These are phyloP conservation scores for Anolis carolinensis DNA, from an alignment of 2,113 vertebrate species.

Conservation along the genomic window DNA sequence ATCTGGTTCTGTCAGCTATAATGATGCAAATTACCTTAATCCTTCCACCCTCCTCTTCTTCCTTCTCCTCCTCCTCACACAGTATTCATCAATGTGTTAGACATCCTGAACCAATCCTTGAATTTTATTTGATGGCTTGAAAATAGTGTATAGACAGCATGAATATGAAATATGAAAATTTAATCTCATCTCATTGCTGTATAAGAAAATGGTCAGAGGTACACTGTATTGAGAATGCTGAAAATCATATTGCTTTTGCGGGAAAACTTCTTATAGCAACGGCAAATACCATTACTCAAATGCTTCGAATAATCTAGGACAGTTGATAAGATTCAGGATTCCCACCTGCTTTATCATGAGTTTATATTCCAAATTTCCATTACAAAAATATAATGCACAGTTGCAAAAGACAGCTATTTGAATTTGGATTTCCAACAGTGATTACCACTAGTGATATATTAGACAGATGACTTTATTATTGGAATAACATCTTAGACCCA, in stretches of 20 bases:
- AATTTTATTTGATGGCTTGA: constrained; percentile 35
- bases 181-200: constrained; percentile 38
- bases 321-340: neutral
- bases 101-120: constrained; percentile 10
- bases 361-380: neutral
- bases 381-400: neutral
- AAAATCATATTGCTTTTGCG: constrained; percentile 34
- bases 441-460: neutral
- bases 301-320: constrained; percentile 28
- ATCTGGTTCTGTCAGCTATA: neutral
- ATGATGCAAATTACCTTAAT: neutral
- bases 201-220: constrained; percentile 34
- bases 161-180: constrained; percentile 44
- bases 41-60: neutral
- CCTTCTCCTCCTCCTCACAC: neutral
- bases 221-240: constrained; percentile 35
- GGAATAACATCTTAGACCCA: constrained; percentile 7
- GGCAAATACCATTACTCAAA: neutral
- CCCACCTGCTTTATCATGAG: neutral
- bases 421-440: neutral
- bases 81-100: constrained; percentile 4
- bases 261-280: neutral
- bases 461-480: neutral
- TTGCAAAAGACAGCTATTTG: neutral
- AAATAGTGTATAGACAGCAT: constrained; percentile 40